Evolutionary conservation across 2,797 vertebrate genomes (phyloP), one percentile per base, ranked within the genome.

Genomic region (Lophura swinhoii): DNA sequence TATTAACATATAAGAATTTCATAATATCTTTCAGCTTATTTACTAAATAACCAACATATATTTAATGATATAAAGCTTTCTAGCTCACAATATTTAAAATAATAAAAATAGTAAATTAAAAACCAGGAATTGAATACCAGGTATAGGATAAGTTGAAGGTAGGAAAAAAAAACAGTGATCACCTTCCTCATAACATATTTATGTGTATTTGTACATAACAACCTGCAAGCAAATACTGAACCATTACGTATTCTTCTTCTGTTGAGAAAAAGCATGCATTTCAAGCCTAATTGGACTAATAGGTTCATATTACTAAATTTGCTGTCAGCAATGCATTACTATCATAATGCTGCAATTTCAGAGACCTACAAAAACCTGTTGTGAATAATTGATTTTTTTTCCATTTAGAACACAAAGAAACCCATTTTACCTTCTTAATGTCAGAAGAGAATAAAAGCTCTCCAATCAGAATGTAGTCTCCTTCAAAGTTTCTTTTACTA

Each of bases 391-490:
- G 13, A 7, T 7, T 22, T 69, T 69, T 85, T 74, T 83, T 62
- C 33, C 23, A 84, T 86, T 87, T 71, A 63, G 18, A 88, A 72
- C n/a, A 90, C 53, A 90, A 88, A 81, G 11, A 88, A 90, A 89
- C 63, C 17, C 3, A 43, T 91, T 91, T 90, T 76, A 31, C 26
- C 53, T 62, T 29, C 51, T 60, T 87, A 66, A 35, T 41, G 14
- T 43, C 63, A 81, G 31, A 64, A 60, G 3, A 90, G 53, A 88
- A 79, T n/a, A 24, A 78, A 85, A 92, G 84, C 21, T 81, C 13
- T 43, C 10, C 2, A 39, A 12, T 70, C 55, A 41, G n/a, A 74
- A 63, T 22, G 39, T 3, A 7, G 16, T 67, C 23, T 51, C 31
- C 28, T 64, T 80, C 29, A 24, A 79, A 84, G 26, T 43, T 90